Evolutionary conservation across 2,888 invertebrate genomes (phyloP).

Genomic region (Agrilus cyanescens): DNA sequence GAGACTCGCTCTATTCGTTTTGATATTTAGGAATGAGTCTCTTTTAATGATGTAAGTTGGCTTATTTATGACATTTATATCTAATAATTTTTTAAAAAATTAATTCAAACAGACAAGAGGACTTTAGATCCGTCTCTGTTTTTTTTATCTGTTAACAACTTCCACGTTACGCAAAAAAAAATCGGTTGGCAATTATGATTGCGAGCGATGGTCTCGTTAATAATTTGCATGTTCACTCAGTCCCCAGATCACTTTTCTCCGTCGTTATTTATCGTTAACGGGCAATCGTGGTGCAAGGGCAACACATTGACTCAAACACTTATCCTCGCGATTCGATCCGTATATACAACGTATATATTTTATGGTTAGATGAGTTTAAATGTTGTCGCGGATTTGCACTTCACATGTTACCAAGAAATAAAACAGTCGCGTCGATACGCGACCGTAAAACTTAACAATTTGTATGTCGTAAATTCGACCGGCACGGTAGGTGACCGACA

Average conservation of each 20-base stretch:
- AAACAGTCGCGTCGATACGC: constrained; percentile 19
- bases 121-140: too few relatives aligned
- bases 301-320: constrained; percentile 25
- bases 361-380: constrained; percentile 22
- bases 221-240: constrained; percentile 21
- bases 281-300: constrained; percentile 25
- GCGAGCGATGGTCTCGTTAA: constrained; percentile 12
- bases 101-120: too few relatives aligned
- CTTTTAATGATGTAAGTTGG: too few relatives aligned
- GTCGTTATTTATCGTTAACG: constrained; percentile 26
- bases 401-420: constrained; percentile 19
- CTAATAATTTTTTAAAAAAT: too few relatives aligned
- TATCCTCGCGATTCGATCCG: constrained; percentile 22
- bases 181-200: background rate
- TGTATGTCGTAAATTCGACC: too few relatives aligned
- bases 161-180: constrained; percentile 12
- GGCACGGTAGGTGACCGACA: too few relatives aligned
- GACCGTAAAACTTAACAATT: too few relatives aligned
- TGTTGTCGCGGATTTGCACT: constrained; percentile 21
- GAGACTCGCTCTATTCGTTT: too few relatives aligned
- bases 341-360: constrained; percentile 22
- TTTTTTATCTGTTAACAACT: background rate
- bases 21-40: too few relatives aligned
- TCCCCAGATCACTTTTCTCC: constrained; percentile 19
- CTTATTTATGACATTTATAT: too few relatives aligned